These are phyloP conservation scores for Bolinopsis microptera DNA, from an alignment of 37 sponge, comb jelly and placozoan genomes.

Conservation along the genomic window DNA sequence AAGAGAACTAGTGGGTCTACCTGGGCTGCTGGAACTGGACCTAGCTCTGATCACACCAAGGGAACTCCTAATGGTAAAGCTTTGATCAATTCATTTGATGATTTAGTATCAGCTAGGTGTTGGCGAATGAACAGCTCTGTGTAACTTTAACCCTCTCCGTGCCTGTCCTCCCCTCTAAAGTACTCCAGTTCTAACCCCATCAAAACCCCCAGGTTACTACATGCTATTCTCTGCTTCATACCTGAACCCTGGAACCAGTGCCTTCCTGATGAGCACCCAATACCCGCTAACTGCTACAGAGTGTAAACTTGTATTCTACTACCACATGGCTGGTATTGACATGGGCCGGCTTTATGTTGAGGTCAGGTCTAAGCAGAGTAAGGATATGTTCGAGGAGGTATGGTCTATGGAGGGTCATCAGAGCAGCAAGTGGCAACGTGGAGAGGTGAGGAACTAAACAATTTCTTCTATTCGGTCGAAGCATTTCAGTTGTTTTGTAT, in stretches of 20 bases:
- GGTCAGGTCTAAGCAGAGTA: neutral
- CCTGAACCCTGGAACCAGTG: neutral
- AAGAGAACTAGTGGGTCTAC: slow-evolving; percentile 55
- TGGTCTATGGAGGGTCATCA: slow-evolving; percentile 31
- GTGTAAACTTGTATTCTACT: slow-evolving; percentile 64
- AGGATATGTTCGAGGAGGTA: neutral
- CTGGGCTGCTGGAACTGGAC: slow-evolving; percentile 6
- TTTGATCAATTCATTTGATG: neutral
- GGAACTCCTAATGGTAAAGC: neutral
- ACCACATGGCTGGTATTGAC: slow-evolving; percentile 66
- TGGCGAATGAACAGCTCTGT: no score
- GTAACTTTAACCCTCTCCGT: no score
- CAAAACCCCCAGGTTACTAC: slow-evolving; percentile 44
- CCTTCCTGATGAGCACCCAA: neutral
- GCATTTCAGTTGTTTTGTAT: no score
- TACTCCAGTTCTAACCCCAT: neutral
- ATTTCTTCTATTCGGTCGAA: no score
- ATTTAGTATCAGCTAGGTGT: no score
- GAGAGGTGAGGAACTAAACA: slow-evolving; percentile 7
- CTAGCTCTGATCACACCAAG: neutral
- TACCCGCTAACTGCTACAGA: neutral
- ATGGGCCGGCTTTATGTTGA: slow-evolving; percentile 22
- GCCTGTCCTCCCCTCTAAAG: neutral
- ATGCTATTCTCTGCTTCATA: slow-evolving; percentile 51
- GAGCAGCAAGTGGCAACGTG: slow-evolving; percentile 27